Conservation (phyloP, 2,888 invertebrate species). For the Ecliptopera silaceata region DNA sequence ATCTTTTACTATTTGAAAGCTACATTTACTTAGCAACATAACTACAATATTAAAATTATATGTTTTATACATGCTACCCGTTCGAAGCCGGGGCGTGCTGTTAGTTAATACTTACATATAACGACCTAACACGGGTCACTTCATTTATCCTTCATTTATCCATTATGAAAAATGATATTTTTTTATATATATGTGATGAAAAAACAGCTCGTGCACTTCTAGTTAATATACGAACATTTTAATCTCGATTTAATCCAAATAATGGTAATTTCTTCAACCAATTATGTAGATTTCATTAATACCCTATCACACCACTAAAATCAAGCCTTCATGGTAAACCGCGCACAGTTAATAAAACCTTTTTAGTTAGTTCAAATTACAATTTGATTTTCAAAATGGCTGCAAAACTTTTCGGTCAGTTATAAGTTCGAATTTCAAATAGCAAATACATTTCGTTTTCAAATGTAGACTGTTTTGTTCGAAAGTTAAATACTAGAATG, state of each 20-base stretch:
- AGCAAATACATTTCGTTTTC: slow-evolving; percentile 27
- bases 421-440: slow-evolving; percentile 21
- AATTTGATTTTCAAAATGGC: slow-evolving; percentile 19
- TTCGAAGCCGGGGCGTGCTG: too few relatives aligned
- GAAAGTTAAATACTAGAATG: slow-evolving; percentile 21
- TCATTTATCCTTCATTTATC: too few relatives aligned
- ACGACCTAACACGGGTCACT: too few relatives aligned
- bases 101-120: too few relatives aligned
- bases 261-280: background rate
- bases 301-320: background rate
- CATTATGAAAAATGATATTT: too few relatives aligned
- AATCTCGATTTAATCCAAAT: background rate
- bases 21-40: too few relatives aligned
- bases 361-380: slow-evolving; percentile 13
- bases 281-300: background rate
- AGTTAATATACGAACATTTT: too few relatives aligned
- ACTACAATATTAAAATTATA: too few relatives aligned
- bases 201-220: too few relatives aligned
- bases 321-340: background rate
- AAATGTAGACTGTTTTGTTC: slow-evolving; percentile 25
- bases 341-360: slow-evolving; percentile 5
- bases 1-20: too few relatives aligned
- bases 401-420: slow-evolving; percentile 18
- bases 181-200: too few relatives aligned
- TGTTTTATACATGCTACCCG: too few relatives aligned